Evolutionary conservation across 1,140 invertebrate genomes (phyloP).

Genomic region (Orius insidiosus): DNA sequence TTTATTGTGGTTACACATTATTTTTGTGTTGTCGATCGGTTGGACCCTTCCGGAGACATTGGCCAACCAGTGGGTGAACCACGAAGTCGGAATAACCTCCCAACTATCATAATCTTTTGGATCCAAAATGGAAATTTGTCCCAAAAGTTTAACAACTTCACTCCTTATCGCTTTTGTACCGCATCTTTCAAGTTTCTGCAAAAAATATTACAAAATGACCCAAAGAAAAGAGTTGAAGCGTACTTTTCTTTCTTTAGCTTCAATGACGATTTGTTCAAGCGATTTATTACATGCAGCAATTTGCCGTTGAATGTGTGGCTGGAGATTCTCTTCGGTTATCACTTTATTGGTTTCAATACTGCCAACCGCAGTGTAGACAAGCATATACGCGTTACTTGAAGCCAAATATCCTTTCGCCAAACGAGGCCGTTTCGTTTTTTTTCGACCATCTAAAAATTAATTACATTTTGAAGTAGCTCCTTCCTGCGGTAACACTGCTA

Average conservation of each 20-base stretch:
- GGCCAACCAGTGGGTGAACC: slow-evolving; percentile 19
- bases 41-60: slow-evolving; percentile 8
- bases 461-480: too few species aligned
- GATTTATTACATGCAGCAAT: slow-evolving; percentile 12
- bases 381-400: slow-evolving; percentile 45
- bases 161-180: too few species aligned
- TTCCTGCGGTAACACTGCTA: too few species aligned
- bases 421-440: slow-evolving; percentile 26
- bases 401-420: slow-evolving; percentile 31
- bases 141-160: slow-evolving; percentile 10
- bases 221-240: too few species aligned
- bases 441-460: slow-evolving; percentile 26
- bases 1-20: slow-evolving; percentile 19
- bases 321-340: slow-evolving; percentile 11
- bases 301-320: slow-evolving; percentile 10
- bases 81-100: slow-evolving; percentile 17
- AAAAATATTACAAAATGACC: too few species aligned
- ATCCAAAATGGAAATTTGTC: slow-evolving; percentile 9
- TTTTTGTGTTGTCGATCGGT: slow-evolving; percentile 17
- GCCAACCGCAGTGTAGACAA: slow-evolving; percentile 35
- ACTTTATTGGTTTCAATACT: not conserved
- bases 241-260: slow-evolving; percentile 14
- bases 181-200: too few species aligned
- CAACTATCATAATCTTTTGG: slow-evolving; percentile 9
- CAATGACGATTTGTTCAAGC: slow-evolving; percentile 14